These are phyloP conservation scores for Laterallus jamaicensis DNA, from an alignment of 2,113 vertebrate species.

Conservation along the genomic window DNA sequence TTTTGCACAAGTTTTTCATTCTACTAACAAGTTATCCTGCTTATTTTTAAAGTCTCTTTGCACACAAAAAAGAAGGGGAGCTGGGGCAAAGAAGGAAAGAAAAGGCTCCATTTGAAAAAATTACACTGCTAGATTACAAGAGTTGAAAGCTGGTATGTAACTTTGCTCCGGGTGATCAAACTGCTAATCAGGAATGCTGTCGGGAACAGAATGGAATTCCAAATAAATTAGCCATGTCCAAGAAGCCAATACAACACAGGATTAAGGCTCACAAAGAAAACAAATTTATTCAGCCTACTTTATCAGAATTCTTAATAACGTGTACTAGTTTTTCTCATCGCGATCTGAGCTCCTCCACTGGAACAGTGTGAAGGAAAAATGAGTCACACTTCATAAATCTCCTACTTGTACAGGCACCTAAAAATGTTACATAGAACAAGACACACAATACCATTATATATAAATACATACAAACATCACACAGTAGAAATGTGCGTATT, in stretches of 20 bases:
- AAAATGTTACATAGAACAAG: neutral
- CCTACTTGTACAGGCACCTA: constrained; percentile 7
- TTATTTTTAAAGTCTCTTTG: constrained; percentile 38
- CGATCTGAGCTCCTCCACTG: constrained; percentile 43
- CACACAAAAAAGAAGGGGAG: constrained; percentile 38
- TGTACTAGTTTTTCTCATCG: constrained; percentile 56
- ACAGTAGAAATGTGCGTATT: neutral
- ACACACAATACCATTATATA: neutral
- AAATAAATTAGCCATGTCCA: constrained; percentile 80
- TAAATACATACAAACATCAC: neutral
- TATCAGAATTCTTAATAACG: constrained; percentile 75
- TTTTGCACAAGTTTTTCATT: constrained; percentile 26
- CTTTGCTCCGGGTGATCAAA: constrained; percentile 74
- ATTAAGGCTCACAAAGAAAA: constrained; percentile 77
- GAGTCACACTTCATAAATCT: constrained; percentile 66
- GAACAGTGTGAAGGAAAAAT: constrained; percentile 56
- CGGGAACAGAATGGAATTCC: constrained; percentile 76
- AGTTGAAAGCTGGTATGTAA: constrained; percentile 72
- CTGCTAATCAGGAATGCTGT: constrained; percentile 74
- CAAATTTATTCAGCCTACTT: constrained; percentile 76
- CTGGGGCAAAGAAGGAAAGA: constrained; percentile 8
- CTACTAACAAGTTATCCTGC: constrained; percentile 7
- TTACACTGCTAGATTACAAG: constrained; percentile 43
- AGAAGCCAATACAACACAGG: constrained; percentile 75
- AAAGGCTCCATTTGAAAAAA: constrained; percentile 59